Base-by-base conservation (phyloP, 2,888 invertebrate genomes). In the Anodontia alba region DNA sequence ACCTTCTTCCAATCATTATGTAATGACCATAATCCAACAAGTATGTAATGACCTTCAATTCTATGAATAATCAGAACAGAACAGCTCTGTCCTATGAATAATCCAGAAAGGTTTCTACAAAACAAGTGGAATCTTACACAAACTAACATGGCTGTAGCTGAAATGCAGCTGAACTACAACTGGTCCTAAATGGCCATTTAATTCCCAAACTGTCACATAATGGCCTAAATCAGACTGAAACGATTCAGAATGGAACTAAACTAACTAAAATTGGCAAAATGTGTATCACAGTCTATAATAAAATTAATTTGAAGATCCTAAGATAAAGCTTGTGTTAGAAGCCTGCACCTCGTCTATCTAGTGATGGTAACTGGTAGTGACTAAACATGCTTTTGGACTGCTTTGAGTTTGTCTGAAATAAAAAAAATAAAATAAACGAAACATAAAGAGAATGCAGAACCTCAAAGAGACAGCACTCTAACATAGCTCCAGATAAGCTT, bases 311-410 rank as follows among this genome's bases (percentile, higher is more conserved):
- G 62, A 62, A 62, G 33, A 62, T 62, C 62, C 62, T 62, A 62
- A 62, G 31, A 17, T 31, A 33, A 62, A 62, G 62, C 62, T 62
- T 20, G 12, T 77, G 82, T 83, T 85, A 89, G 77, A 87, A 89
- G 42, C 89, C 89, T 17, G 88, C 88, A 36, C 89, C 89, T 77
- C 91, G 78, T 70, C 90, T 77, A 80, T 92, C 92, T 73, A 93
- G 80, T 12, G 92, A 92, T 0, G 93, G 93, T 23, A 93, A 84
- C 69, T 91, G 91, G 81, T 91, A 92, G 69, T 90, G 90, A 76
- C 90, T 88, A 78, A 89, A 91, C 80, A 93, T 88, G 54, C 88
- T 88, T 83, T 92, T 93, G 33, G 88, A 89, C 71, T 92, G 79
- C 62, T 80, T 82, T 20, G 88, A 86, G 71, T 89, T 89, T 31